Percentiles rank a stretch among this genome's conserved stretches.
These are phyloP conservation scores for Nothocercus nigrocapillus DNA, from an alignment of 2,113 vertebrate species.

Conservation along the genomic window DNA sequence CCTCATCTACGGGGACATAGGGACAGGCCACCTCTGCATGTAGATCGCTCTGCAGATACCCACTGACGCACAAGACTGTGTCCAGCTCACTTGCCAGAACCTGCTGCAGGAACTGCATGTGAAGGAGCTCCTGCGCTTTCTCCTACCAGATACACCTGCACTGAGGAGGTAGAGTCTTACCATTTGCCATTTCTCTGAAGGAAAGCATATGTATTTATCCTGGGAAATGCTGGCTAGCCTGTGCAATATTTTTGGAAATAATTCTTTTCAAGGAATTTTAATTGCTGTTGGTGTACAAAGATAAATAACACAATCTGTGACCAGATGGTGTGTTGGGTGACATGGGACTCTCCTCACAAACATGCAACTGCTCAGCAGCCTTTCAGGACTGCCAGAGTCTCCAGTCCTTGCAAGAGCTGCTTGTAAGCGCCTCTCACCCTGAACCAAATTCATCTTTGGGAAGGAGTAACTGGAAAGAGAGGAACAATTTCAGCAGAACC, in stretches of 20 bases:
- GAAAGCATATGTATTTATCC: constrained; percentile 44
- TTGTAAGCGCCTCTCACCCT: neutral
- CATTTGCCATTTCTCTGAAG: neutral
- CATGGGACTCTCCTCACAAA: constrained; percentile 52
- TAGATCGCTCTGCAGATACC: neutral
- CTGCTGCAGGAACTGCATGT: neutral
- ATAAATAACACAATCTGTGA: constrained; percentile 69
- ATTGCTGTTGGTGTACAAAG: constrained; percentile 69
- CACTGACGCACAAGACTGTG: neutral
- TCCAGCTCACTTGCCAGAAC: neutral
- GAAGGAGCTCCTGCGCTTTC: neutral
- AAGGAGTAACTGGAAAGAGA: neutral
- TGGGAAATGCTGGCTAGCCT: neutral
- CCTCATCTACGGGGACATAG: rapidly evolving
- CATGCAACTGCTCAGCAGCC: constrained; percentile 8
- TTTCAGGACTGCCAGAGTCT: neutral
- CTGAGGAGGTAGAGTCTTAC: neutral
- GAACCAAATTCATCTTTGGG: neutral
- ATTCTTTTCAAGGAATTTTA: constrained; percentile 57
- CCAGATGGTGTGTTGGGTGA: constrained; percentile 71
- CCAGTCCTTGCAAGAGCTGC: neutral
- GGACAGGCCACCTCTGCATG: neutral
- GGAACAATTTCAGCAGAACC: neutral
- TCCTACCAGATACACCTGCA: neutral
- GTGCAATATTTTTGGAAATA: constrained; percentile 53